Base-by-base conservation (phyloP, 2,113 vertebrate species). In the Oryzias javanicus region DNA sequence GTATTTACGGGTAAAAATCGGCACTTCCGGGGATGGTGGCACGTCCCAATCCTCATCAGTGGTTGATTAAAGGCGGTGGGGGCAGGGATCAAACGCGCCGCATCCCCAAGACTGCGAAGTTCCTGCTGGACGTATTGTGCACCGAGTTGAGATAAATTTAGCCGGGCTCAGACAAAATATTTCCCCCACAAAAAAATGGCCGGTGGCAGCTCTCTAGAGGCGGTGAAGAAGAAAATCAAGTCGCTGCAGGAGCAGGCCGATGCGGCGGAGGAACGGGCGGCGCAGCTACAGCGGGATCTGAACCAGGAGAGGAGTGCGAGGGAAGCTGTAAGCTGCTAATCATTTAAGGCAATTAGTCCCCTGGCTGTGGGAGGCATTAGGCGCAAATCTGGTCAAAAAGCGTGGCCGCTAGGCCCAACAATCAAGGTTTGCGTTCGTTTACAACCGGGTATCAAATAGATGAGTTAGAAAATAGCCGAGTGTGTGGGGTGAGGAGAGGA, bases 141-240 rank as follows among this genome's bases (percentile, higher is more conserved):
- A 44, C 64, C 20, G 18, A 74, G 47, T 51, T 7, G 58, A 64
- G 46, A n/a, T 16, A 14, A 58, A 47, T 50, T 67, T 54, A 81
- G 67, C 60, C 55, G 66, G 80, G 70, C 72, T 40, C 24, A 42
- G 15, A 69, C 19, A 15, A 58, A 44, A 45, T 12, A 35, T 35
- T 12, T 12, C 35, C 35, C 20, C 35, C 35, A 15, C 15, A 44
- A 22, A 61, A 53, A 67, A 42, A 96, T 98, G 95, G 92, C 95
- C 70, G 93, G 91, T 57, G 89, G 91, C 64, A 94, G 92, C 84
- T 95, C 94, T 41, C 79, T 98, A 72, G 95, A 98, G 85, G 94
- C 94, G 19, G 94, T 97, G 60, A 93, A 93, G 67, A 93, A 95
- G 81, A 98, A 97, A 89, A 97, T 97, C 54, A 93, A 93, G 64